These are phyloP conservation scores for Alethe castanea DNA, from an alignment of 2,113 vertebrate species.

Conservation along the genomic window DNA sequence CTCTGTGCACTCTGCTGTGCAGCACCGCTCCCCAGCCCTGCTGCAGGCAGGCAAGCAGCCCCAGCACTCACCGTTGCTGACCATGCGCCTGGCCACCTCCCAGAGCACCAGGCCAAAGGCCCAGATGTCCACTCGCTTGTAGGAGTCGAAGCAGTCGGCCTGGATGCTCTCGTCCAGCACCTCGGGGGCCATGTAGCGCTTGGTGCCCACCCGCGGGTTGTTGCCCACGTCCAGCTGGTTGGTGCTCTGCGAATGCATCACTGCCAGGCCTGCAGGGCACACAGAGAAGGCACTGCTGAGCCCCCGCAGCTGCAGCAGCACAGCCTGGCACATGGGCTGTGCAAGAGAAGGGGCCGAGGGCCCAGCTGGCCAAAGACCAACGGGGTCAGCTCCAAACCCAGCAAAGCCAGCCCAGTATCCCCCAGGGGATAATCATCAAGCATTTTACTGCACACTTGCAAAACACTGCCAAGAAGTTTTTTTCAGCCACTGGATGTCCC, in stretches of 20 bases:
- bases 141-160: conserved; percentile 96
- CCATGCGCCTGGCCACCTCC: conserved; percentile 93
- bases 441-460: conserved; percentile 10
- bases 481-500: conserved; percentile 56
- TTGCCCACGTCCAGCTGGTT: conserved; percentile 96
- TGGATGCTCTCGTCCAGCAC: conserved; percentile 96
- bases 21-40: accelerated
- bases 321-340: not conserved
- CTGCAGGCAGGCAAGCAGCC: too few relatives aligned
- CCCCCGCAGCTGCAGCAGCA: accelerated
- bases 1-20: too few relatives aligned
- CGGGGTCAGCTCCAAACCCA: not conserved
- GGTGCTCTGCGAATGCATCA: conserved; percentile 98
- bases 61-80: conserved; percentile 89
- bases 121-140: conserved; percentile 96
- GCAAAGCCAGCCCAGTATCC: not conserved
- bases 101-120: conserved; percentile 97
- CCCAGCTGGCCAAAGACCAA: not conserved
- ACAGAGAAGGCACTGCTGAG: not conserved
- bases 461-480: not conserved
- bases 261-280: conserved; percentile 83
- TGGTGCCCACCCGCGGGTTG: conserved; percentile 97
- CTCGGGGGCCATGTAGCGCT: conserved; percentile 98
- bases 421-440: not conserved
- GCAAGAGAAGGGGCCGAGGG: not conserved